Evolutionary conservation across 2,113 vertebrate species (phyloP).

Genomic region (Microtus montanus): DNA sequence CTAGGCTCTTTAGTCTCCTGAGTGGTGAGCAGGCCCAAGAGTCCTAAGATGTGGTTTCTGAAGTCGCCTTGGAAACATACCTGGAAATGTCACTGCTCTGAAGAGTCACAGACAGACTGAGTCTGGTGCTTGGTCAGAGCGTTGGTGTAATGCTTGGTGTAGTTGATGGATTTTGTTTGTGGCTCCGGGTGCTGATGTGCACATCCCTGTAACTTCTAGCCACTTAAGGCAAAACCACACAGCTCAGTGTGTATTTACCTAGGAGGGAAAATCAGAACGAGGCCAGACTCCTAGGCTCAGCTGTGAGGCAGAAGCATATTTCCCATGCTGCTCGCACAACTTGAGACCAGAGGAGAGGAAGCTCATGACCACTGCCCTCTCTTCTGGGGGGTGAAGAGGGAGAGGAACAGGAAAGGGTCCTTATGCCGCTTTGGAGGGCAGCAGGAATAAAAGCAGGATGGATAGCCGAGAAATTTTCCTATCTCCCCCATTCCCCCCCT

Average conservation of each 20-base stretch:
- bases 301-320: background rate
- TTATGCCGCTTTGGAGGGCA: background rate
- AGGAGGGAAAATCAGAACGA: background rate
- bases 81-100: background rate
- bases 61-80: background rate
- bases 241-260: background rate
- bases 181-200: background rate
- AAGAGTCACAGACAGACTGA: background rate
- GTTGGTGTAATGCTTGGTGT: background rate
- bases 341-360: background rate
- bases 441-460: background rate
- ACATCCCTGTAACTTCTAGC: background rate
- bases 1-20: background rate
- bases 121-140: background rate
- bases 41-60: background rate
- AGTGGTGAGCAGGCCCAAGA: background rate
- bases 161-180: background rate
- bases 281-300: background rate
- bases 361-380: background rate
- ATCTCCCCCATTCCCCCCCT: accelerated
- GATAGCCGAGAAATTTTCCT: background rate
- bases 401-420: background rate
- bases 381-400: background rate
- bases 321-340: background rate
- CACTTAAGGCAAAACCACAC: background rate